Base-by-base conservation (phyloP, 2,113 vertebrate genomes). In the Acrocephalus kingi region DNA sequence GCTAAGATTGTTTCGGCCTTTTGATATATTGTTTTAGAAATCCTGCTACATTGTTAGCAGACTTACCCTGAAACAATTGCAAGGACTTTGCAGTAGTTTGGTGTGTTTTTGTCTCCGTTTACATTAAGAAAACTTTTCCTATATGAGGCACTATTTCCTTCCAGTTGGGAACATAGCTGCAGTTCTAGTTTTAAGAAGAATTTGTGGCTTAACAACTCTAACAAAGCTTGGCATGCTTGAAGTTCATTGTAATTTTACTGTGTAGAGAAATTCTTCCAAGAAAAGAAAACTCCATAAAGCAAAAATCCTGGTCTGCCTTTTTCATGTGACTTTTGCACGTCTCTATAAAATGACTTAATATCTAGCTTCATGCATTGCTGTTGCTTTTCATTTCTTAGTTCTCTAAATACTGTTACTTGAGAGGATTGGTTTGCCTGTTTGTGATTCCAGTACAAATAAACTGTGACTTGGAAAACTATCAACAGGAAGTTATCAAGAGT, bases 401-500 rank as follows among this genome's bases (percentile, higher is more conserved):
- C 91, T 95, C 94, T 89, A 97, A 95, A 96, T 96, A 73, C 78
- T 95, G 79, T 97, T 97, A 96, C 80, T 97, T 93, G 94, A 94
- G 85, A 96, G 82, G 96, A 95, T 96, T 97, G 82, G 96, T 97
- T 94, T 97, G 94, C 94, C 95, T 97, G 35, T 97, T 97, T 97
- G 93, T 96, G 84, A 97, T 96, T 98, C 97, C 93, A 97, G 94
- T 93, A 96, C 80, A 97, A 98, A 97, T 97, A 97, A 96, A 97
- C 77, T 89, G 88, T 89, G 95, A 97, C 93, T 97, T 97, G 95
- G 96, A 97, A 96, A 93, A 72, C 73, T 94, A 78, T 77, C 74
- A 89, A 69, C 78, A 96, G 96, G 95, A 97, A 98, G 94, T 94
- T 94, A 94, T 89, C 86, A 91, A 81, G 95, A 33, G 23, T 93